Base-by-base conservation (phyloP, 2,797 vertebrate species). In the Lagodon rhomboides region DNA sequence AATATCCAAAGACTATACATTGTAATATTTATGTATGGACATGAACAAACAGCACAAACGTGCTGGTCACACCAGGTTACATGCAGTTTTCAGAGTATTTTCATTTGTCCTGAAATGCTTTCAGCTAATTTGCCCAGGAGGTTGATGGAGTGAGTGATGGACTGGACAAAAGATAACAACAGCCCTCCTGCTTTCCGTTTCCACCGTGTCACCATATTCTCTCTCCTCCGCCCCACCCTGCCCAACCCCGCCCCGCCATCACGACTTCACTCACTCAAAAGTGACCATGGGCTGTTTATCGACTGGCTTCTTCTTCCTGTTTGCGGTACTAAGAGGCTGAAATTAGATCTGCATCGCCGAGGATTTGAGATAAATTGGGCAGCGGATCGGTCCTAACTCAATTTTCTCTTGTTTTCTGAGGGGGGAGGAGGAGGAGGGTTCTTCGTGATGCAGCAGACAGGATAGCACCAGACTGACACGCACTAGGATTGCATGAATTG, bases 291-390 rank as follows among this genome's bases (percentile, higher is more conserved):
- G 84, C 89, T 92, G 86, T 92, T 93, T 92, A 94, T 94, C 86
- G 87, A 91, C 91, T 86, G 83, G 79, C 84, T 80, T 85, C 83
- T 90, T 76, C 93, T 93, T 94, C 91, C 93, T 93, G 92, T 93
- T 91, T 91, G 91, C 87, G 90, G 90, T 91, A 89, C 88, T 92
- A 89, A 94, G 91, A 93, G 92, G 90, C 74, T 94, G 92, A 93
- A 94, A 95, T 94, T 92, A 93, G 90, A 94, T 94, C 93, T 92
- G 89, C 89, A 92, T 93, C 71, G 55, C 85, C n/a, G 71, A 91
- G 90, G 89, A 92, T 95, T 89, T 89, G 83, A 92, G 91, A 93
- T 93, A 88, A 93, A 94, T 93, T 89, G 85, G 91, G 89, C 82
- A 92, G 89, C 91, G 25, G 90, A 91, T 94, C 91, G 41, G 89